Evolutionary conservation across 2,888 invertebrate species (phyloP).

Genomic region (Ceramica pisi): DNA sequence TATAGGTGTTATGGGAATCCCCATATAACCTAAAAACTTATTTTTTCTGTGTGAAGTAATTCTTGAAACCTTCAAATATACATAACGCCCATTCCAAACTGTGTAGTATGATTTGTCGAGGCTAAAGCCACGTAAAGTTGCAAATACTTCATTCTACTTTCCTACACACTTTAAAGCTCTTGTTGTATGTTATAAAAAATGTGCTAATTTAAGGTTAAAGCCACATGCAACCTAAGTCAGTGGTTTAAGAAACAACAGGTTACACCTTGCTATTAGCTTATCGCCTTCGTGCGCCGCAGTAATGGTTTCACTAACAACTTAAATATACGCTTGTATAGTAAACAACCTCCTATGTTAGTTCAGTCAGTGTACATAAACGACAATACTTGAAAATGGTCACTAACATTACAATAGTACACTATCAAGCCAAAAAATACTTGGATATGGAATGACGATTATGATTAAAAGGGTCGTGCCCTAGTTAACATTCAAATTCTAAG

Average conservation of each 20-base stretch:
- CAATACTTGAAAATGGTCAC: conserved; percentile 6
- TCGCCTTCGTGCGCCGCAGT: conserved; percentile 35
- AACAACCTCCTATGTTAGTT: conserved; percentile 24
- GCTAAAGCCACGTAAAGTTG: neutral
- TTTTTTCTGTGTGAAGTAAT: too few relatives aligned
- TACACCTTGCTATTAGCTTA: conserved; percentile 47
- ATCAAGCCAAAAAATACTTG: neutral
- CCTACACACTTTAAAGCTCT: neutral
- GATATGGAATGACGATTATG: conserved; percentile 1
- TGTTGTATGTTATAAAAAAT: conserved; percentile 3
- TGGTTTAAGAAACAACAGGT: conserved; percentile 45
- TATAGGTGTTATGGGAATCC: too few relatives aligned
- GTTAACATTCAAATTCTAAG: conserved; percentile 21
- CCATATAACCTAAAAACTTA: too few relatives aligned
- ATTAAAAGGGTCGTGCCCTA: conserved; percentile 9
- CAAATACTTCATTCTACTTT: neutral
- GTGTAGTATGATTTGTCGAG: neutral
- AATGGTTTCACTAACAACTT: conserved; percentile 55
- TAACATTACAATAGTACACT: conserved; percentile 3
- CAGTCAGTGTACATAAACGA: conserved; percentile 26
- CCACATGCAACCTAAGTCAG: conserved; percentile 23
- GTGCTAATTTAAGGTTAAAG: conserved; percentile 23
- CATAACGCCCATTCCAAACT: neutral
- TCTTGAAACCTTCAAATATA: neutral
- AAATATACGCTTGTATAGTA: conserved; percentile 33